A percentile compares a stretch with the other conserved stretches of the same genome.
These are phyloP conservation scores for Lasioglossum marginatum DNA, from an alignment of 2,888 invertebrate species.

Conservation along the genomic window DNA sequence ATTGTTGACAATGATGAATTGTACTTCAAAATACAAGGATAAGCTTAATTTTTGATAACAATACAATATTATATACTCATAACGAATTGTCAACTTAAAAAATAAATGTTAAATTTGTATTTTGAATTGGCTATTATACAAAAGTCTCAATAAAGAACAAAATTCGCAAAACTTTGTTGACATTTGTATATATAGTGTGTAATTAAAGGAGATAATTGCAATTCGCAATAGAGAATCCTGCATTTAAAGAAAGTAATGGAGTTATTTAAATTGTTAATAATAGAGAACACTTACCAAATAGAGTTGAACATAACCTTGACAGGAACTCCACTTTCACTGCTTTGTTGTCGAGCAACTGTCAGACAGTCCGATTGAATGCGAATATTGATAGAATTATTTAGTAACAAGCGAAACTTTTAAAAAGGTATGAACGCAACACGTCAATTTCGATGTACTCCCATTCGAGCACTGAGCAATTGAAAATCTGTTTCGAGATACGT, in stretches of 20 bases:
- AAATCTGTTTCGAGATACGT: neutral
- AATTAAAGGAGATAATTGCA: no score
- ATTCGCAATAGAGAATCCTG: no score
- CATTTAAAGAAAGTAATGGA: no score
- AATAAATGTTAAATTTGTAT: no score
- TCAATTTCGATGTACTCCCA: neutral
- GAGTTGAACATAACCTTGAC: neutral
- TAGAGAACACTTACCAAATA: neutral
- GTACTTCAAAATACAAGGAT: neutral
- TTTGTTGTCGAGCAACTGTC: neutral
- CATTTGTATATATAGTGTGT: no score
- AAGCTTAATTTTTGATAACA: no score
- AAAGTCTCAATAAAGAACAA: no score
- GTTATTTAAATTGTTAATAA: no score
- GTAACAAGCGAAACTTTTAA: neutral
- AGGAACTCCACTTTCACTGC: neutral
- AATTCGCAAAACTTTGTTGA: no score
- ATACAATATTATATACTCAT: neutral
- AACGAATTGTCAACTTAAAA: neutral
- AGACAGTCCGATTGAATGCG: neutral
- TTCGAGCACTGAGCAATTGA: neutral
- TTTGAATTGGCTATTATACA: no score
- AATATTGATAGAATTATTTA: neutral
- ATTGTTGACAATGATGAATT: neutral
- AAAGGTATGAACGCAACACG: neutral